Conservation (phyloP, 2,888 invertebrate genomes). For the Hedya salicella region DNA sequence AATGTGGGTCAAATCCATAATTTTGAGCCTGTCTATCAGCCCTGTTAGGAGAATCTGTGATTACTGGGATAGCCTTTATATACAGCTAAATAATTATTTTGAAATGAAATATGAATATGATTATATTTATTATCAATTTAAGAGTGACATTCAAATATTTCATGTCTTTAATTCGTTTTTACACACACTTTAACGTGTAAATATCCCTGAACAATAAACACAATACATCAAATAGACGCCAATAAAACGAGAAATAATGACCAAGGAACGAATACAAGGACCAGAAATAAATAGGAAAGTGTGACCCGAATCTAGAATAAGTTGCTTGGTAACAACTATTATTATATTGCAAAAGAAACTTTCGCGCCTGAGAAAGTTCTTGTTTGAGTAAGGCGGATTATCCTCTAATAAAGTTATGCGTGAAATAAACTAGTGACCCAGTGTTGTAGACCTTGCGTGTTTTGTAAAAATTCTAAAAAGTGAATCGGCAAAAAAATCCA, state of each 20-base stretch:
- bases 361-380: not conserved
- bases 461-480: too few relatives aligned
- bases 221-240: not conserved
- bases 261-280: not conserved
- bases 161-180: not conserved
- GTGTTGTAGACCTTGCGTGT: too few relatives aligned
- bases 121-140: too few relatives aligned
- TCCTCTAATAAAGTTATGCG: not conserved
- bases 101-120: too few relatives aligned
- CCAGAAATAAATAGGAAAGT: constrained; percentile 15
- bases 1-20: too few relatives aligned
- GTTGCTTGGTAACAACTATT: constrained; percentile 16
- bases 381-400: not conserved
- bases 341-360: constrained; percentile 19
- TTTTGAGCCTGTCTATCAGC: too few relatives aligned
- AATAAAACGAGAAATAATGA: constrained; percentile 10
- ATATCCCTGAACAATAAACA: not conserved
- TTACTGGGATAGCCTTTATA: too few relatives aligned
- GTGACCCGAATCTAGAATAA: constrained; percentile 24
- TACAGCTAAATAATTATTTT: too few relatives aligned
- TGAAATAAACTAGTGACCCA: too few relatives aligned
- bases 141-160: too few relatives aligned
- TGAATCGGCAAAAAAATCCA: too few relatives aligned
- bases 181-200: not conserved
- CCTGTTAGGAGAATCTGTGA: too few relatives aligned